Conservation (phyloP, 2,888 invertebrate genomes). For the Diarsia dahlii region DNA sequence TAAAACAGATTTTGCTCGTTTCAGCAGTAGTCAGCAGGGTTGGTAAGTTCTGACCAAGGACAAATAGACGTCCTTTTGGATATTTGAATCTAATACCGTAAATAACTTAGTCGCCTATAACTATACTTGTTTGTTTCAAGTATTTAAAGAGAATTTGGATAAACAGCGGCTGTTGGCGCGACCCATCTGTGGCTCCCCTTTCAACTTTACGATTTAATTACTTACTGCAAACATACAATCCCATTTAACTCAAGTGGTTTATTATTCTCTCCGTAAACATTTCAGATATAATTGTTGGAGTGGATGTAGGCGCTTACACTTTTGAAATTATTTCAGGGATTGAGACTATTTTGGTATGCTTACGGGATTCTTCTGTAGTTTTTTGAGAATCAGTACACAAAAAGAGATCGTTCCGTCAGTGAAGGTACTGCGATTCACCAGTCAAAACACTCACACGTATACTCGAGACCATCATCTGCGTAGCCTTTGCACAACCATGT, state of each 20-base stretch:
- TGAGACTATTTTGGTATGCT: background rate
- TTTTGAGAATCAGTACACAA: background rate
- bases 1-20: background rate
- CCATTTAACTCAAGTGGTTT: constrained; percentile 60
- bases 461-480: background rate
- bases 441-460: background rate
- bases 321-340: constrained; percentile 25
- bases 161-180: constrained; percentile 39
- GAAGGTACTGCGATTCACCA: background rate
- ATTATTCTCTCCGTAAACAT: constrained; percentile 60
- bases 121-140: constrained; percentile 43
- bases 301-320: constrained; percentile 26
- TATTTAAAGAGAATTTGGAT: constrained; percentile 51
- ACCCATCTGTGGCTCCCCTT: constrained; percentile 59
- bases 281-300: constrained; percentile 51
- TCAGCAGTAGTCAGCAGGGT: background rate
- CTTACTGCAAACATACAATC: constrained; percentile 64
- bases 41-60: constrained; percentile 1
- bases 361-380: background rate
- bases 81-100: constrained; percentile 1
- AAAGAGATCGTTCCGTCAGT: background rate
- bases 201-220: constrained; percentile 65
- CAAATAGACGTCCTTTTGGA: background rate
- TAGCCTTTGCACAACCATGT: no score
- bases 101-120: constrained; percentile 1